Evolutionary conservation across 1,140 invertebrate genomes (phyloP).

Genomic region (Spodoptera frugiperda): DNA sequence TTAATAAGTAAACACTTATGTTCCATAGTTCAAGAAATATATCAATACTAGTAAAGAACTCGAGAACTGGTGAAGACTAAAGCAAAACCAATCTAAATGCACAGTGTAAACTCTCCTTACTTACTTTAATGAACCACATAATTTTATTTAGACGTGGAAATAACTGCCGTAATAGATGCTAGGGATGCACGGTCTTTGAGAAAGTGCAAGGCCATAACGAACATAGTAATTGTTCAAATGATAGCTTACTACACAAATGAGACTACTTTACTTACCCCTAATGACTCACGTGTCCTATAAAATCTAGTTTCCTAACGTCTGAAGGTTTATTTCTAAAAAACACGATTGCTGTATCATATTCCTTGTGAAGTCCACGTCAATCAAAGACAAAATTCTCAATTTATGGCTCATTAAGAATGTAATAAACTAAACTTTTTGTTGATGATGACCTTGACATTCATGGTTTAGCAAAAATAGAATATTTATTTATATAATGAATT

Average conservation of each 20-base stretch:
- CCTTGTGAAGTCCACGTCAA: not conserved
- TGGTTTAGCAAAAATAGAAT: no score
- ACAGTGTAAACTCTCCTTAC: conserved; percentile 4
- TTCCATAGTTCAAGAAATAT: no score
- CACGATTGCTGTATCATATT: not conserved
- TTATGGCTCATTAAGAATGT: not conserved
- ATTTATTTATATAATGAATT: not conserved
- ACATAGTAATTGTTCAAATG: conserved; percentile 9
- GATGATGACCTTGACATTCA: not conserved
- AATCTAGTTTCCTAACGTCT: not conserved
- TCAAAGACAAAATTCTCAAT: not conserved
- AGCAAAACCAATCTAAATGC: not conserved
- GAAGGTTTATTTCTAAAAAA: not conserved
- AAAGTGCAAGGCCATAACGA: conserved; percentile 32
- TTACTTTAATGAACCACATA: conserved; percentile 27
- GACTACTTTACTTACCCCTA: conserved; percentile 5
- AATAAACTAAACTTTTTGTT: not conserved
- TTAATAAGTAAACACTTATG: no score
- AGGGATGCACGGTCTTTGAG: conserved; percentile 30
- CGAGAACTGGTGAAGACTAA: not conserved
- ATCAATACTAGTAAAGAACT: no score
- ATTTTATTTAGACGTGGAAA: conserved; percentile 30
- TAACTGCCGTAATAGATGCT: conserved; percentile 26
- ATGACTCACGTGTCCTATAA: not conserved
- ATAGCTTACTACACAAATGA: conserved; percentile 18